Base-by-base conservation (phyloP, 2,888 invertebrate genomes). In the Hypercompe scribonia region DNA sequence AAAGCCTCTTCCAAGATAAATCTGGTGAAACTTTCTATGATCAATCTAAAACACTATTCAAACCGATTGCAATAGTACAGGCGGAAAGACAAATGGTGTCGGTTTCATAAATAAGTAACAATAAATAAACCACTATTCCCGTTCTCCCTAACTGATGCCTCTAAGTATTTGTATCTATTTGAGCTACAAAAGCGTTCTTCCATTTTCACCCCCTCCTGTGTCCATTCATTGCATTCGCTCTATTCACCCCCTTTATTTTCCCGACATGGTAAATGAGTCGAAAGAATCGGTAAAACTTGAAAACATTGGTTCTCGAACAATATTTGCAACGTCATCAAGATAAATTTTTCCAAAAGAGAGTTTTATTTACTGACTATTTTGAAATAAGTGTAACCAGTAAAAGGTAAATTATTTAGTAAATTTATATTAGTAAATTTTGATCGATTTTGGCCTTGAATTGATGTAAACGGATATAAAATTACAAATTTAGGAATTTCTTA, bases 121-220 rank as follows among this genome's bases (percentile, higher is more conserved):
- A 21, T 42, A 66, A 46, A 66, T 24, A 66, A 28, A 18, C 28
- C 18, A 42, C 42, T 3, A 10, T 65, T 65, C 5, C 24, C 46
- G 31, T 66, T 66, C 42, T 66, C 42, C 66, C 46, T 31, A 46
- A 66, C n/a, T n/a, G n/a, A 65, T 39, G 65, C 21, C 31, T 11
- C 24, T 46, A 42, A 33, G 31, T 46, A 66, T 46, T 24, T 31
- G 46, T 21, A 46, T 66, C 42, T 66, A 66, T 66, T 46, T 66
- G 46, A 46, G 31, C 61, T 46, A 33, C 65, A 42, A 31, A 28
- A 28, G 31, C 31, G 24, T 21, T 42, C 11, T 21, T 11, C 42
- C 42, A 66, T 66, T 42, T 31, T 31, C 46, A 46, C 2, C 24
- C 31, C 21, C 46, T 31, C 21, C 4, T 5, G 28, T 61, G 18